A percentile compares a stretch with the other conserved stretches of the same genome.
These are phyloP conservation scores for Turritopsis dohrnii DNA, from an alignment of 30 jellyfish, hydroid and myxozoan genomes.

Conservation along the genomic window DNA sequence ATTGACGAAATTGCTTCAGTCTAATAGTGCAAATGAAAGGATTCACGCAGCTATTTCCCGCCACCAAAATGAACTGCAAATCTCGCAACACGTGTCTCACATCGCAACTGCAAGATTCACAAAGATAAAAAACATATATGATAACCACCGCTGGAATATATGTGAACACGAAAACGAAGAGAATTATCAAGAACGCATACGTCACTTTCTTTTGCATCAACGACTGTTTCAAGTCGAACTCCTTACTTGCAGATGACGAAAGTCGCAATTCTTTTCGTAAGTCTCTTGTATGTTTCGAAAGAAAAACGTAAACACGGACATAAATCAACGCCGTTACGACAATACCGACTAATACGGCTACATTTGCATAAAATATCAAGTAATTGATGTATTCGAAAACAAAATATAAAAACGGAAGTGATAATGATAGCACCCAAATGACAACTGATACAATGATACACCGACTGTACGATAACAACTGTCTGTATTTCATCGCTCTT, in stretches of 20 bases:
- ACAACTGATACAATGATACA: constrained; percentile 37
- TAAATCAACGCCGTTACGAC: constrained; percentile 40
- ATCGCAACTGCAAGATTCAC: constrained; percentile 43
- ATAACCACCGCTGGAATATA: constrained; percentile 42
- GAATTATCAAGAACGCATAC: constrained; percentile 38
- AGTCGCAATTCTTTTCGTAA: constrained; percentile 11
- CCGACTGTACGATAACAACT: neutral
- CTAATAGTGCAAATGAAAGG: constrained; percentile 46
- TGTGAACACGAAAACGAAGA: constrained; percentile 33
- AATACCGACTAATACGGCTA: constrained; percentile 27
- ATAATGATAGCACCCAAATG: constrained; percentile 42
- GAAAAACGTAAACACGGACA: constrained; percentile 17
- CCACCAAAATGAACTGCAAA: constrained; percentile 29
- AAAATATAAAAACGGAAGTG: constrained; percentile 46
- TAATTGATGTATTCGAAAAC: constrained; percentile 33
- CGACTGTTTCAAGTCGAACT: constrained; percentile 4
- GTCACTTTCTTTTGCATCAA: constrained; percentile 27
- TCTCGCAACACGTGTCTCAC: constrained; percentile 49
- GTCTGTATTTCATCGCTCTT: neutral
- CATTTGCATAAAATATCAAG: constrained; percentile 35
- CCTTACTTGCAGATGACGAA: neutral
- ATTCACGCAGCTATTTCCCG: constrained; percentile 45
- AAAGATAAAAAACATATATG: constrained; percentile 41
- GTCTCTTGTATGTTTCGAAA: constrained; percentile 18
- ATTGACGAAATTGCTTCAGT: constrained; percentile 2